Evolutionary conservation across 2,797 vertebrate species (phyloP).

Genomic region (Gouania willdenowi): DNA sequence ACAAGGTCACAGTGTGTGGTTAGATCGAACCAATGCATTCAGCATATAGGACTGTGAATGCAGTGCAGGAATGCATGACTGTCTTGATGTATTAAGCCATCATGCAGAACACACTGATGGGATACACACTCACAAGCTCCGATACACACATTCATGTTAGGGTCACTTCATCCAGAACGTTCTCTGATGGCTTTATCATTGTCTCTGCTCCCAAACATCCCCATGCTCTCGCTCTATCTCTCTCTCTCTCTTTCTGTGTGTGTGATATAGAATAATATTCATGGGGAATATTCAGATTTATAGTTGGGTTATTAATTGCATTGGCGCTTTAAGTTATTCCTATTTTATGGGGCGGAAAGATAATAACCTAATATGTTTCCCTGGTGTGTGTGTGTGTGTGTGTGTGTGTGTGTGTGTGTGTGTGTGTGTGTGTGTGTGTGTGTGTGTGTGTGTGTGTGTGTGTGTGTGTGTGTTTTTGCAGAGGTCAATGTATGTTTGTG

Average conservation of each 20-base stretch:
- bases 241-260: conserved; percentile 22
- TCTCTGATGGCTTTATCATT: conserved; percentile 74
- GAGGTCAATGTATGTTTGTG: conserved; percentile 58
- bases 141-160: conserved; percentile 52
- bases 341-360: conserved; percentile 82
- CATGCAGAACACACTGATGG: conserved; percentile 81
- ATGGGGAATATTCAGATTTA: conserved; percentile 80
- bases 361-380: conserved; percentile 83
- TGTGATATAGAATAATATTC: conserved; percentile 74
- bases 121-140: conserved; percentile 39
- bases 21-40: conserved; percentile 86
- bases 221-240: conserved; percentile 26
- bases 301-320: conserved; percentile 78
- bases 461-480: conserved; percentile 10
- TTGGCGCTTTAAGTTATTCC: conserved; percentile 74
- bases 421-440: conserved; percentile 1
- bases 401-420: conserved; percentile 8
- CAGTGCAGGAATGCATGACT: conserved; percentile 82
- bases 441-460: conserved; percentile 5
- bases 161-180: conserved; percentile 68
- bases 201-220: conserved; percentile 49
- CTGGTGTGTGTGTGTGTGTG: conserved; percentile 16
- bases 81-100: conserved; percentile 85
- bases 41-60: conserved; percentile 70
- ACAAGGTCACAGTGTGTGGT: conserved; percentile 73